These are phyloP conservation scores for Enteromius trimaculatus DNA, from an alignment of 2,797 vertebrate genomes.

Conservation along the genomic window DNA sequence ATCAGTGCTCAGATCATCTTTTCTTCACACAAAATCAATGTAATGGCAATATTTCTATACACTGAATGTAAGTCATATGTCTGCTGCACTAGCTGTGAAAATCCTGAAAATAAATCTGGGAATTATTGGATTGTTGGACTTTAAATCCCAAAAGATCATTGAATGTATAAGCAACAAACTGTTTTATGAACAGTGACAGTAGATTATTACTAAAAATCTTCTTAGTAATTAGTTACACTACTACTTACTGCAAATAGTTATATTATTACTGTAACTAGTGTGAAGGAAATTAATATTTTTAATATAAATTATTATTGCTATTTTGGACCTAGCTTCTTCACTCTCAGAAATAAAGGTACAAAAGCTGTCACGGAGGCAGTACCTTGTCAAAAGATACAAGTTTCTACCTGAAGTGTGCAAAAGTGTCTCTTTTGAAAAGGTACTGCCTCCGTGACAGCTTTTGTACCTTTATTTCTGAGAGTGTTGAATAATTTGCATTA, in stretches of 20 bases:
- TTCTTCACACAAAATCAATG: neutral
- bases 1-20: neutral
- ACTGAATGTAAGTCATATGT: neutral
- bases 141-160: neutral
- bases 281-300: too few species aligned
- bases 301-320: too few species aligned
- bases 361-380: too few species aligned
- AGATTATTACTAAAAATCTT: neutral
- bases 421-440: too few species aligned
- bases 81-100: neutral
- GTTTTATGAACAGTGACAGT: neutral
- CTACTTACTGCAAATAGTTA: neutral
- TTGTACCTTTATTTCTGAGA: too few species aligned
- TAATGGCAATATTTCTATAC: neutral
- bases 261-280: neutral
- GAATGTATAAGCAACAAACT: neutral
- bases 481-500: neutral
- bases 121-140: neutral
- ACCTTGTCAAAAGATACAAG: too few species aligned
- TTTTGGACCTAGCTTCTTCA: too few species aligned
- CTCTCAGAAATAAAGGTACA: too few species aligned
- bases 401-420: too few species aligned
- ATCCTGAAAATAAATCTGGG: neutral
- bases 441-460: too few species aligned
- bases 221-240: neutral